Evolutionary conservation across 1,140 invertebrate genomes (phyloP), one percentile per base, ranked within the genome.

Genomic region (Lepidostoma basale): DNA sequence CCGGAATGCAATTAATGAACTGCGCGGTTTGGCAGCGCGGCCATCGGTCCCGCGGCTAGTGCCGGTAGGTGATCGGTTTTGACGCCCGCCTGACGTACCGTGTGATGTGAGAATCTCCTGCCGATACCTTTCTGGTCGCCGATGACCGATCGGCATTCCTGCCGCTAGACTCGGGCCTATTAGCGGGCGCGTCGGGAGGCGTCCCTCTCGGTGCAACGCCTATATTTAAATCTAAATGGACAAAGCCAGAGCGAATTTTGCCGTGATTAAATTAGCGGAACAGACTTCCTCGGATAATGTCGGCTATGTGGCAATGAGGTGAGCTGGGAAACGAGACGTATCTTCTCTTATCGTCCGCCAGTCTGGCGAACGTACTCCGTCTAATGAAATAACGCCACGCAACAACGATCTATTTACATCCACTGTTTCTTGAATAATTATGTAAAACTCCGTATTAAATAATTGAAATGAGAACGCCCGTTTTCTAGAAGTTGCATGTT

Each of bases 191-290:
- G 16, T 59, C 54, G 54, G n/a, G n/a, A n/a, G n/a, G n/a, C n/a
- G n/a, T n/a, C n/a, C n/a, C n/a, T 62, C 62, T 36, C 26, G 42
- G n/a, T 47, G 45, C 62, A 45, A 30, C 25, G 28, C 63, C 58
- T 68, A 49, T 59, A 59, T 59, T 59, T 63, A 62, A 70, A 62
- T 67, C 64, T 63, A 70, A 70, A 63, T 49, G 54, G 54, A 67
- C 42, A 70, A 70, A 67, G 63, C 69, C 69, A 70, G 67, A 70
- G 69, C 58, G 66, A 70, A 59, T 58, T 67, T 67, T 67, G 63
- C 62, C 58, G 60, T n/a, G 69, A 70, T 67, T 44, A 70, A 70
- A 70, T 70, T 70, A 70, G 69, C 69, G 69, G 62, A 62, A 33
- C 69, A 30, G 64, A 58, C 69, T 62, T 28, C 28, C 42, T 58